A percentile compares a stretch with the other conserved stretches of the same genome.
Evolutionary conservation across 1,140 invertebrate species (phyloP).

Genomic region (Drosophila orena): DNA sequence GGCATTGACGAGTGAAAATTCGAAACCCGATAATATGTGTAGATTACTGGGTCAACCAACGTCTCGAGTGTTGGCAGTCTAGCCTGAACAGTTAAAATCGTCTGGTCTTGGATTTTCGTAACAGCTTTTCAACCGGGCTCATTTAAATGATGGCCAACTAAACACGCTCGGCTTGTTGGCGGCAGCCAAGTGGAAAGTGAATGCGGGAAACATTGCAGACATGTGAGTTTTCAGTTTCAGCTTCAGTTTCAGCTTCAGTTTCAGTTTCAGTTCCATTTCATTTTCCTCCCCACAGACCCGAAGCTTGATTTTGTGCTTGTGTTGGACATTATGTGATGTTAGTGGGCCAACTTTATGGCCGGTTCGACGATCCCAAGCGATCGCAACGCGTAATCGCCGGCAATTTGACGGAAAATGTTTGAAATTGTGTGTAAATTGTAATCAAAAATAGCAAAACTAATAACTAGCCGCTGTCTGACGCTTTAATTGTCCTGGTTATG

Average conservation of each 20-base stretch:
- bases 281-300: slow-evolving; percentile 28
- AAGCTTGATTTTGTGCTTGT: slow-evolving; percentile 15
- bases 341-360: slow-evolving; percentile 72
- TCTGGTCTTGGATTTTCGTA: slow-evolving; percentile 55
- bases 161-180: slow-evolving; percentile 35
- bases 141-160: slow-evolving; percentile 75
- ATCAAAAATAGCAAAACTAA: slow-evolving; percentile 65
- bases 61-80: slow-evolving; percentile 7
- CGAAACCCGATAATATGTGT: slow-evolving; percentile 34
- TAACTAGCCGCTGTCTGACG: slow-evolving; percentile 46
- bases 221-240: slow-evolving; percentile 70
- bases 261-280: slow-evolving; percentile 49
- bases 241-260: slow-evolving; percentile 57
- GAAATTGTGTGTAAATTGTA: slow-evolving; percentile 67
- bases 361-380: slow-evolving; percentile 50
- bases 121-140: slow-evolving; percentile 58
- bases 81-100: slow-evolving; percentile 20
- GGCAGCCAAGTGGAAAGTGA: slow-evolving; percentile 80
- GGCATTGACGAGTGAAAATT: slow-evolving; percentile 34
- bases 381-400: slow-evolving; percentile 72
- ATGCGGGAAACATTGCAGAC: slow-evolving; percentile 76
- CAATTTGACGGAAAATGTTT: slow-evolving; percentile 76
- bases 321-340: slow-evolving; percentile 73
- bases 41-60: slow-evolving; percentile 65
- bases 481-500: slow-evolving; percentile 68